These are phyloP conservation scores for Motacilla alba DNA, from an alignment of 2,113 vertebrate genomes.

Conservation along the genomic window DNA sequence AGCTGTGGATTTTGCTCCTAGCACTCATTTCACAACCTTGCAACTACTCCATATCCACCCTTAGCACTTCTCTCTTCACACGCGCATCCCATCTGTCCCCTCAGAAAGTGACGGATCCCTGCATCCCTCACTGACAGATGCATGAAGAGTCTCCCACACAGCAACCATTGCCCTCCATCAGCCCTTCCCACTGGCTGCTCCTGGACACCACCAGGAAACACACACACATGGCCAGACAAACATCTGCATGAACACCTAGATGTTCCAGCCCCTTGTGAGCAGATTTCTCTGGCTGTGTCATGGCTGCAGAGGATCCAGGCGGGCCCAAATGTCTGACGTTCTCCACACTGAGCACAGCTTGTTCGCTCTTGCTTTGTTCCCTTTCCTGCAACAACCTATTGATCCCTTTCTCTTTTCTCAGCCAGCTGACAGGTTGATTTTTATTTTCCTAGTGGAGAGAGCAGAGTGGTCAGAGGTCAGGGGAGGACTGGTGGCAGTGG, in stretches of 20 bases:
- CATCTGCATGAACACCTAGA: background rate
- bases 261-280: background rate
- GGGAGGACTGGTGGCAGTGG: background rate
- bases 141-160: background rate
- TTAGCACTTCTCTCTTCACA: background rate
- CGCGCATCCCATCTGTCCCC: background rate
- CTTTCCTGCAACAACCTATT: background rate
- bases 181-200: background rate
- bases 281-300: background rate
- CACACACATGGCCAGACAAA: background rate
- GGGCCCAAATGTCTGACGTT: background rate
- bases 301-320: background rate
- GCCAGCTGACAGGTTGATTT: background rate
- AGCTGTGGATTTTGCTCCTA: background rate
- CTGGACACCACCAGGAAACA: background rate
- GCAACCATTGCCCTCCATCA: background rate
- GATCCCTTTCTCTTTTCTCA: background rate
- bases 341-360: fast-evolving
- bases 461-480: fast-evolving
- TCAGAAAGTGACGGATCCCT: background rate
- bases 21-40: background rate
- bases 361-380: fast-evolving
- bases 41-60: background rate
- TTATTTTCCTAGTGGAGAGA: background rate
- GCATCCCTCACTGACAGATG: background rate